Conservation (phyloP, 2,113 vertebrate genomes). For the Pteropus alecto region DNA sequence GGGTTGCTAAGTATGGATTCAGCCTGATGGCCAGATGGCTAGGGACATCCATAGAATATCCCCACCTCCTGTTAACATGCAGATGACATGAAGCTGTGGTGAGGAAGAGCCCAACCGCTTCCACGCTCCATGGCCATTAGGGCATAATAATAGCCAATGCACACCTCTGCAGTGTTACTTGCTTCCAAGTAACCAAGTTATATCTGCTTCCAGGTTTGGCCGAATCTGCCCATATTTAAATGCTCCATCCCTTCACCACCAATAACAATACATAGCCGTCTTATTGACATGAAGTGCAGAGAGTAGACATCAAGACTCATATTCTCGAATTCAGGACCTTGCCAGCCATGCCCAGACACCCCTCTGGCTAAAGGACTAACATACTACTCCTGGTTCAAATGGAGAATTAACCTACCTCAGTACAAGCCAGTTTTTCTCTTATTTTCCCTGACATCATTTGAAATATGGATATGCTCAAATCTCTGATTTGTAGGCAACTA, state of each 20-base stretch:
- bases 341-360: accelerated
- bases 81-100: not conserved
- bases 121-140: not conserved
- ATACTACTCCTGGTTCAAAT: not conserved
- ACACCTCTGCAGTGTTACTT: not conserved
- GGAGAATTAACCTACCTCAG: not conserved
- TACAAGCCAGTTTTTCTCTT: not conserved
- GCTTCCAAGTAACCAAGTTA: not conserved
- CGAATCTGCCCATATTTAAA: not conserved
- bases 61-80: not conserved
- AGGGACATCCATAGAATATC: not conserved
- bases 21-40: not conserved
- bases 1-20: not conserved
- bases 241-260: not conserved
- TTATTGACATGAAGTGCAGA: not conserved
- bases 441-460: not conserved
- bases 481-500: not conserved
- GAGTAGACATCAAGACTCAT: not conserved
- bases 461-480: not conserved
- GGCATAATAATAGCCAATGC: not conserved
- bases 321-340: not conserved
- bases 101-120: not conserved
- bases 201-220: not conserved
- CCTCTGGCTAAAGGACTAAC: not conserved
- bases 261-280: not conserved